Evolutionary conservation across 2,113 vertebrate species (phyloP), one percentile per base, ranked within the genome.

Genomic region (Nesogale talazaci): DNA sequence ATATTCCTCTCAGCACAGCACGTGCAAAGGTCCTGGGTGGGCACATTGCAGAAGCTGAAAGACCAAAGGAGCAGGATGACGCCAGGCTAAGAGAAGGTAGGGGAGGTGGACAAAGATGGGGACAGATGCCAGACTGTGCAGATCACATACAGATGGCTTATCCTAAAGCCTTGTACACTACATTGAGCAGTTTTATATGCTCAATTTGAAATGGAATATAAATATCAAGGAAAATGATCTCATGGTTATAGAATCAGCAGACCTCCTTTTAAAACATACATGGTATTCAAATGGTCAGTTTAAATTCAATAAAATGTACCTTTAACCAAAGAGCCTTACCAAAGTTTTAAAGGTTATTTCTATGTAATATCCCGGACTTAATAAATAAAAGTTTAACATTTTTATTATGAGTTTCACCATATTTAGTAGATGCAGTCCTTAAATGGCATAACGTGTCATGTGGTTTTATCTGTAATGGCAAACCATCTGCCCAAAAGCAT

Each of bases 181-280:
- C 46, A 74, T 59, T 67, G 81, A 79, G 42, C 69, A 91, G n/a
- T 82, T 72, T 72, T 22, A 38, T 69, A 87, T 38, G n/a, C 57
- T 91, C 65, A 38, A 23, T 63, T 95, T 85, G 79, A 90, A 94
- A 75, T 29, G 40, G 56, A 78, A 67, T 67, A 67, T 46, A 85
- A 90, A 82, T 92, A 78, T 19, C 94, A 38, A 63, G 70, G 75
- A 85, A 90, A 90, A 36, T n/a, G 79, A 67, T 69, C 65, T 40
- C 38, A 85, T 65, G 59, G 56, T 95, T 93, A 75, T 40, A 42
- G 38, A 88, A 94, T 70, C 8, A 85, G 63, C 40, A 88, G 16
- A 65, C 1, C 8, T 11, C 0, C n/a, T 82, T 93, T 72, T 78
- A 56, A 85, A 80, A 76, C 77, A 19, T 29, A 67, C 1, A 19